Base-by-base conservation (phyloP, 2,888 invertebrate species). In the Rhorus exstirpatorius region DNA sequence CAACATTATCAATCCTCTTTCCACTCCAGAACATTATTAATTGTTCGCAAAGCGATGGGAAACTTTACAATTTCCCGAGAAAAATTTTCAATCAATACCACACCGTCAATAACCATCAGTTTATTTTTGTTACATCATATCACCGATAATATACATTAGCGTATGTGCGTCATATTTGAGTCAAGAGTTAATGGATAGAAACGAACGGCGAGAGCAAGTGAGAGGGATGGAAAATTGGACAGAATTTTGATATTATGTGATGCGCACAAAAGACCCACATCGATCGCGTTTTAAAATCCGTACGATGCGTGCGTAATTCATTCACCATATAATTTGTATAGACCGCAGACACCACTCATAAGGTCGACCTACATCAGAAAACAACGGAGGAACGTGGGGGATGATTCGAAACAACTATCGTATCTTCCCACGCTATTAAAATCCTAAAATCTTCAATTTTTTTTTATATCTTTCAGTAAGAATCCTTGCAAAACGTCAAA, bases 301-400 rank as follows among this genome's bases (percentile, higher is more conserved):
- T 58, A 72, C 78, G 71, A 65, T 72, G 46, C 46, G n/a, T n/a
- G 26, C 71, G 46, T 65, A 72, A 71, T 79, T 65, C 65, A 58
- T 61, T n/a, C 53, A 38, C 77, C 61, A 41, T 70, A 78, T 79
- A 75, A 67, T 75, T 75, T 68, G 65, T 51, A 53, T 77, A 68
- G 35, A 26, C 68, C 61, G 68, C 77, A 67, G 77, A 51, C 67
- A 65, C 77, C 75, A 82, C 83, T 85, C 76, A 79, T n/a, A 77
- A 79, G 74, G 65, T 61, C 67, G 78, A 65, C 65, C 58, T 79
- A 49, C 81, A 77, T 78, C 81, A 78, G 71, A 61, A 72, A 76
- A 77, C 83, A 79, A 71, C 79, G 63, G 19, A 41, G 63, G 21
- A 31, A 31, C 31, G 31, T 2, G 31, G 31, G 2, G 31, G 31